Conservation (phyloP, 1,140 invertebrate genomes). For the Tyrophagus putrescentiae region DNA sequence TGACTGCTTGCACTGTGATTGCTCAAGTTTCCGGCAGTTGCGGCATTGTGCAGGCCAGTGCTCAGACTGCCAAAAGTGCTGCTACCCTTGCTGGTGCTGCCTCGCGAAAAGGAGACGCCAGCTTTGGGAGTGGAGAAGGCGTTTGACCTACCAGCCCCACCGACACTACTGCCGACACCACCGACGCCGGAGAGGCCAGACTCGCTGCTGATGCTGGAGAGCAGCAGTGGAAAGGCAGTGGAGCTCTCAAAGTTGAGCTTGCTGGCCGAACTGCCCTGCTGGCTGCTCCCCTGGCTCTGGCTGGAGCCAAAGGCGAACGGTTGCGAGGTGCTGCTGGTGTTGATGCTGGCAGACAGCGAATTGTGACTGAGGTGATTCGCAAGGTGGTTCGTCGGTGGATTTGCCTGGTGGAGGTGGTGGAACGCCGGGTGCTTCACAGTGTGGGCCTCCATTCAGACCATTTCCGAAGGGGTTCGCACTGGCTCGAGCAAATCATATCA, state of each 20-base stretch:
- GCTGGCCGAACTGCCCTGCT: background rate
- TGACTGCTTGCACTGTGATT: constrained; percentile 8
- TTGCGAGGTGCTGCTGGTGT: background rate
- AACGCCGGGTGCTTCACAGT: background rate
- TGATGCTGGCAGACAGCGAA: too few relatives aligned
- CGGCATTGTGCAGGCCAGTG: background rate
- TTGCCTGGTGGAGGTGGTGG: background rate
- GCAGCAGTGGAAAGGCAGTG: background rate
- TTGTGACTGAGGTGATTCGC: background rate
- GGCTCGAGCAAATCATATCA: background rate
- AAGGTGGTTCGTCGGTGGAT: background rate
- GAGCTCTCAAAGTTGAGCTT: constrained; percentile 1
- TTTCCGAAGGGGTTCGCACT: background rate
- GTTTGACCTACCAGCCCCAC: too few relatives aligned
- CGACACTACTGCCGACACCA: too few relatives aligned
- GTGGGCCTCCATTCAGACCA: constrained; percentile 14
- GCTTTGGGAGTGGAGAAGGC: background rate
- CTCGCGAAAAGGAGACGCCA: background rate
- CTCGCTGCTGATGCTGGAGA: too few relatives aligned
- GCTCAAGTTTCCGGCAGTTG: background rate
- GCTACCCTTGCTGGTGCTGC: background rate
- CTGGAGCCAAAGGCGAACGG: background rate
- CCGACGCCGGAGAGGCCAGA: background rate
- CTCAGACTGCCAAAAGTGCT: background rate
- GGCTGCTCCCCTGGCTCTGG: background rate